Evolutionary conservation across 2,113 vertebrate species (phyloP), one percentile per base, ranked within the genome.

Genomic region (Melanerpes formicivorus): DNA sequence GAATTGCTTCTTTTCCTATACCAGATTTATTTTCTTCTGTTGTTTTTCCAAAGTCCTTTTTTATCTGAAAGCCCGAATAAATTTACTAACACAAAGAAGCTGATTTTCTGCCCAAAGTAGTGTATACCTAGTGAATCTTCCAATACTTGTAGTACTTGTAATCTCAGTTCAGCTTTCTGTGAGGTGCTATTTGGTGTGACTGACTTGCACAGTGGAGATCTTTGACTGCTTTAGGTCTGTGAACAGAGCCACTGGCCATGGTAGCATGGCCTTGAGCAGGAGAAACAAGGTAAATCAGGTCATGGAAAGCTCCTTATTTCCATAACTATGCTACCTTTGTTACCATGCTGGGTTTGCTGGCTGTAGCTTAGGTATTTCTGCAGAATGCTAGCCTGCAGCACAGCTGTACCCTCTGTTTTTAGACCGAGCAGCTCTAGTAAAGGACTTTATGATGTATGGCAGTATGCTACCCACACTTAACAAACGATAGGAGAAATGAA

Each of bases 371-470:
- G 59, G 50, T 72, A 69, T 86, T 83, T 91, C 83, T 91, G 80
- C 58, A 90, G 82, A 64, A 64, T n/a, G 11, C 17, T 77, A 63
- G 40, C 50, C 27, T 86, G 12, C 32, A 88, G 85, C 85, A 55
- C 92, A 91, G 88, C 92, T 91, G 90, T 87, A 88, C 69, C 34
- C 79, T 88, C 90, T 95, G 87, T 89, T 95, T 93, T 93, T 78
- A 83, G 80, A 50, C 79, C 62, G 73, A 91, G 76, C 69, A 83
- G 73, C 58, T 93, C 62, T 83, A 56, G 30, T 59, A 84, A 78
- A 64, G 54, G 40, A 40, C 83, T 87, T 90, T 69, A 26, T 88
- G 74, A 91, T 93, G 29, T 87, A 95, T 86, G 73, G 40, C 66
- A 69, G 2, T 88, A 67, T 0, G 1, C 66, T 93, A 21, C 62